Percentiles rank a stretch among this genome's conserved stretches.
Conservation (phyloP, 53 echinoderm and acorn worm species). For the Hippasteria phrygiana region DNA sequence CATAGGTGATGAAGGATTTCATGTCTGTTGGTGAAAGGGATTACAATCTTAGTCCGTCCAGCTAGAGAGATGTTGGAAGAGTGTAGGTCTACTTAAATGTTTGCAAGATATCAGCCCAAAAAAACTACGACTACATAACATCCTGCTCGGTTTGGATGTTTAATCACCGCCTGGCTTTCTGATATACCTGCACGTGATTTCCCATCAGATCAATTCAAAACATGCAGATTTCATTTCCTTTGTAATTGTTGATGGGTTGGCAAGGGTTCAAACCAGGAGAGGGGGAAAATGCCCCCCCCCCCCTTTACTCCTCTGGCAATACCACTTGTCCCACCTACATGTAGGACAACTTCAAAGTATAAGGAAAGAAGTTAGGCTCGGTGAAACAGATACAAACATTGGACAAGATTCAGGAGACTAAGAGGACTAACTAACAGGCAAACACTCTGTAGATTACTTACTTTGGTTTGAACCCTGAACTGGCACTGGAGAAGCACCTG, state of each 20-base stretch:
- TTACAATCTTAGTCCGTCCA: not conserved
- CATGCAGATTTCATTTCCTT: too few relatives aligned
- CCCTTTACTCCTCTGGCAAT: too few relatives aligned
- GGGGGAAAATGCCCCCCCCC: too few relatives aligned
- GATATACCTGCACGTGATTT: too few relatives aligned
- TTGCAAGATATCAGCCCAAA: not conserved
- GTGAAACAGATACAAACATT: not conserved
- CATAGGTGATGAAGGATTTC: constrained; percentile 6
- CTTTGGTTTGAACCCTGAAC: not conserved
- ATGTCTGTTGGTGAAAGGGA: not conserved
- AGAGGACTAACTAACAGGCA: not conserved
- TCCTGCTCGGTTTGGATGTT: not conserved
- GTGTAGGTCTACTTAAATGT: not conserved
- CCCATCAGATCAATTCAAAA: too few relatives aligned
- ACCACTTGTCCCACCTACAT: not conserved
- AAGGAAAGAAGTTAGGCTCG: not conserved
- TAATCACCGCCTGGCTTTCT: too few relatives aligned
- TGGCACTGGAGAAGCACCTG: not conserved
- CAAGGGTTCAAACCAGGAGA: too few relatives aligned
- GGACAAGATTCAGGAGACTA: not conserved
- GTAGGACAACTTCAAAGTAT: not conserved
- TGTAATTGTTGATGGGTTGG: too few relatives aligned
- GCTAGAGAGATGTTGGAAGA: not conserved
- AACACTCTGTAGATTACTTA: not conserved
- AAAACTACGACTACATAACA: too few relatives aligned